Base-by-base conservation (phyloP, 2,113 vertebrate genomes). In the Cichladusa arquata region DNA sequence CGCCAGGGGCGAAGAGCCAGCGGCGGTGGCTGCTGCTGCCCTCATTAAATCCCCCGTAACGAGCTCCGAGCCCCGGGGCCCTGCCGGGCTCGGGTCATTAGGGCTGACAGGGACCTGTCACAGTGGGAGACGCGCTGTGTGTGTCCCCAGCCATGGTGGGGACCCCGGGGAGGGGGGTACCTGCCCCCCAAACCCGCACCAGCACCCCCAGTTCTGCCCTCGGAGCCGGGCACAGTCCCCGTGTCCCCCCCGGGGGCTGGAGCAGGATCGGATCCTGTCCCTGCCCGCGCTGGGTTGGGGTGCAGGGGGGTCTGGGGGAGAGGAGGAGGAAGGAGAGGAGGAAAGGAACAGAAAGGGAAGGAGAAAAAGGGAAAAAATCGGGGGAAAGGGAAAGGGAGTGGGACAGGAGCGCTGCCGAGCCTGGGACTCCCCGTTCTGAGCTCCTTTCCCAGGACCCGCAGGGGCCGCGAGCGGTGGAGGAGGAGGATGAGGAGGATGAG, bases 41-140 rank as follows among this genome's bases (percentile, higher is more conserved):
- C 95, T 95, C 96, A 91, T 96, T 94, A 93, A 93, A 88, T 94
- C 81, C 66, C 95, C 92, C 77, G 18, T 97, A 95, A 97, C 69
- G 72, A 96, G 94, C 95, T 94, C 50, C 34, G 65, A 88, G 94
- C 95, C 94, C 90, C 6, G 92, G 88, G 93, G 95, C 96, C 93
- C 86, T 58, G 90, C 91, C 44, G 95, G 65, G 17, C 78, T 76
- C 74, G 1, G 85, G 93, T 95, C 95, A 92, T 96, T 94, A 95
- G 28, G 29, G 90, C 89, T 95, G 96, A 91, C 88, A 88, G 24
- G 65, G 82, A 94, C 47, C 81, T 94, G 81, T 76, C 95, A 89
- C 45, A 28, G 48, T 1, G 17, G 36, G 58, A 58, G 51, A n/a
- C 6, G 77, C 42, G 29, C 26, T 40, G 24, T 24, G 38, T 5